Evolutionary conservation across 30 jellyfish, hydroid and myxozoan species (phyloP).

Genomic region (Aurelia aurita): DNA sequence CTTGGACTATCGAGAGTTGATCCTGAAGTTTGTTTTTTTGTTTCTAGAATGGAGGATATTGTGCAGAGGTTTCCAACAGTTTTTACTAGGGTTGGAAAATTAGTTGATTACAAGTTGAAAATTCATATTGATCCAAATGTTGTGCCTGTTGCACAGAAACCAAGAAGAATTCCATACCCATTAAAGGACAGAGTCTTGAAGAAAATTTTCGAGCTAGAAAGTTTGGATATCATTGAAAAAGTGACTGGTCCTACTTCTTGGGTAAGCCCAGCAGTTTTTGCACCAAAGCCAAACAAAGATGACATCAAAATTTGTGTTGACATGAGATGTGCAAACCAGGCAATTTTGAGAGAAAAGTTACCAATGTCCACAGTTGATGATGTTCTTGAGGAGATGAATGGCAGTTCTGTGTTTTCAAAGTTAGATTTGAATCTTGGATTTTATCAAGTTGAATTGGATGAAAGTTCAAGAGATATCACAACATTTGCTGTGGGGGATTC

Average conservation of each 20-base stretch:
- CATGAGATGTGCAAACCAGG: no score
- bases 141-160: slow-evolving; percentile 10
- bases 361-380: neutral
- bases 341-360: slow-evolving; percentile 1
- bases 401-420: neutral
- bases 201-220: neutral
- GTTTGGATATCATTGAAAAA: neutral
- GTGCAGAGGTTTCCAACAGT: no score
- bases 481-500: no score
- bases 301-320: no score
- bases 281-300: no score
- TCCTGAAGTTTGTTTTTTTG: no score
- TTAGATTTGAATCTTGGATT: slow-evolving; percentile 1
- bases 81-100: no score
- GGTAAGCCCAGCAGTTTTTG: slow-evolving; percentile 2
- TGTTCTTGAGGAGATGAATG: slow-evolving; percentile 7
- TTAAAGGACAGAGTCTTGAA: neutral
- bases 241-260: slow-evolving; percentile 10
- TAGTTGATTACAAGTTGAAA: no score
- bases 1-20: no score
- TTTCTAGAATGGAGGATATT: no score
- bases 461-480: no score
- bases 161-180: neutral
- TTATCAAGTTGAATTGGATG: neutral
- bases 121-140: no score